Evolutionary conservation across 2,797 vertebrate species (phyloP), one percentile per base, ranked within the genome.

Genomic region (Chiroxiphia lanceolata): DNA sequence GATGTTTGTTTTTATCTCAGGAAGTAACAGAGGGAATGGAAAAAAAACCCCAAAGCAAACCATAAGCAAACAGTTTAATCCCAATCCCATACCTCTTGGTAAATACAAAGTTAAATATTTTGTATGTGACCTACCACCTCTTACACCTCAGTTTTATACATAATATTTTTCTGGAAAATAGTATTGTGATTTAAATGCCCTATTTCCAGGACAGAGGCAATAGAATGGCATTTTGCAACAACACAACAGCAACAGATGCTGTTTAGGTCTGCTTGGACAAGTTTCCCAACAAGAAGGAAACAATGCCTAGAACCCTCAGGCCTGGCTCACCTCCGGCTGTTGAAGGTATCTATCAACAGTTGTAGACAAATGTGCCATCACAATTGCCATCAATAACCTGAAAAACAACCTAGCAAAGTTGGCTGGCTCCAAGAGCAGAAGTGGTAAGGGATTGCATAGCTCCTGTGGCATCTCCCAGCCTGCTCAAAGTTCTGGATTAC

Each of bases 311-410:
- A 71, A 82, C 40, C 29, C 36, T 59, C 3, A 14, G 60, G 17
- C 40, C 38, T n/a, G 25, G 33, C 36, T 70, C 6, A 17, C 57
- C 57, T 16, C 11, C 47, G 21, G 18, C 34, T 50, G 1, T 16
- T 33, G 12, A 36, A 40, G n/a, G 23, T 31, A 3, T 12, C 76
- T 50, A 5, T 9, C 50, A n/a, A 31, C 60, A 40, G 12, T 40
- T 1, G 0, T 2, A 42, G 71, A 9, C 19, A 3, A 23, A 9
- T 5, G 19, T 6, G 2, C 61, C 0, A 0, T 45, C 38, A 13
- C 15, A 7, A 20, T 36, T 2, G 0, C 64, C 42, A 38, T 0
- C 3, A 3, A 31, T 59, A 63, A 21, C 21, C 27, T 26, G 65
- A 10, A 70, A 56, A 50, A 25, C 13, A 17, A 34, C 53, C 11